Evolutionary conservation across 2,797 vertebrate species (phyloP).

Genomic region (Sebastes taczanowskii): DNA sequence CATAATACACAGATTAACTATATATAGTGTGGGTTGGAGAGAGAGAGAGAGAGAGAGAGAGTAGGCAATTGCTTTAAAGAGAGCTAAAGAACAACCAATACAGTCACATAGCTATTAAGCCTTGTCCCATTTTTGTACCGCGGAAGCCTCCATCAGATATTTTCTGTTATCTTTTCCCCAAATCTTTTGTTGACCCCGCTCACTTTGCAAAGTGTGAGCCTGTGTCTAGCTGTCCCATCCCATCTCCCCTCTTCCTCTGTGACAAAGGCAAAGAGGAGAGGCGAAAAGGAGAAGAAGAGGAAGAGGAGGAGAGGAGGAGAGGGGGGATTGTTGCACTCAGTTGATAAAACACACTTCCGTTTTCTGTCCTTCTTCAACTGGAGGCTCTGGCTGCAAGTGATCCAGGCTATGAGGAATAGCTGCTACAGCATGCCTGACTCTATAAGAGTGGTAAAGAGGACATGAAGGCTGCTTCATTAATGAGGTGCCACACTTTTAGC

Average conservation of each 20-base stretch:
- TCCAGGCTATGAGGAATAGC: conserved; percentile 29
- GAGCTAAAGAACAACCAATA: not conserved
- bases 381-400: conserved; percentile 29
- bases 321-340: conserved; percentile 26
- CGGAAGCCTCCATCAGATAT: not conserved
- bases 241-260: not conserved
- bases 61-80: not conserved
- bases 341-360: conserved; percentile 67
- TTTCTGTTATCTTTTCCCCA: not conserved
- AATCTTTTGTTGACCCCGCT: conserved; percentile 5
- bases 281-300: not conserved
- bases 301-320: not conserved
- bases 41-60: not conserved
- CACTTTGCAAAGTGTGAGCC: conserved; percentile 3
- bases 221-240: not conserved
- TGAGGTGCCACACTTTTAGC: not conserved
- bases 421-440: conserved; percentile 33
- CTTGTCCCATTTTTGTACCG: not conserved
- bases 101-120: not conserved
- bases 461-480: conserved; percentile 10
- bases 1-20: conserved; percentile 17
- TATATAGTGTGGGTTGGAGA: not conserved
- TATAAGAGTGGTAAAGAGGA: not conserved
- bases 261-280: conserved; percentile 24
- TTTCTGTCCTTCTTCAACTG: conserved; percentile 52